Percentiles rank a stretch among this genome's conserved stretches.
Evolutionary conservation across 2,113 vertebrate genomes (phyloP).

Genomic region (Brienomyrus longianalis): DNA sequence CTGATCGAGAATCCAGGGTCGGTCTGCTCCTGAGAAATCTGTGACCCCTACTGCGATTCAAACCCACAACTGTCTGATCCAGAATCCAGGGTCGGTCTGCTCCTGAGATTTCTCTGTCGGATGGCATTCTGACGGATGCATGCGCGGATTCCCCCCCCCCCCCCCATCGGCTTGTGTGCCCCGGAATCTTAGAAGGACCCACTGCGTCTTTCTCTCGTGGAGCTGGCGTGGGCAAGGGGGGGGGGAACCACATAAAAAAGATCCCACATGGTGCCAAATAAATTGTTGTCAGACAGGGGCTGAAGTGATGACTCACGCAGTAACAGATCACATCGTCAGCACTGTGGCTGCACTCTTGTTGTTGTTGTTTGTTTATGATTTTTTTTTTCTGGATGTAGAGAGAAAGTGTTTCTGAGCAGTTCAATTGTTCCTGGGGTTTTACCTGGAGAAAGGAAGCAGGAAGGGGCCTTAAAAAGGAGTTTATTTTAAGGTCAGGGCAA

Average conservation of each 20-base stretch:
- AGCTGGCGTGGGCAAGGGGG: background rate
- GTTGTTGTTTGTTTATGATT: background rate
- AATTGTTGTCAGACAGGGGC: background rate
- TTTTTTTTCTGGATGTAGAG: background rate
- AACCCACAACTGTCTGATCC: background rate
- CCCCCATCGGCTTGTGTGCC: background rate
- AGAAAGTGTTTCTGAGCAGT: background rate
- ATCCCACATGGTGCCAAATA: background rate
- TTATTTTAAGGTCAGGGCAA: background rate
- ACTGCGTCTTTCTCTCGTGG: background rate
- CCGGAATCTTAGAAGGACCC: constrained; percentile 8
- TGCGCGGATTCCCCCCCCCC: background rate
- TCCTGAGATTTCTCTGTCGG: background rate
- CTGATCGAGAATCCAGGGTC: background rate
- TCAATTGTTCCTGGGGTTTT: background rate
- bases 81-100: background rate
- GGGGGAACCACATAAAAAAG: background rate
- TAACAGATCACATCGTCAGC: background rate
- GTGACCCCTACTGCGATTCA: background rate
- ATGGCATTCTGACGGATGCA: background rate
- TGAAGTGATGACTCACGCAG: background rate
- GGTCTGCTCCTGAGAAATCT: background rate
- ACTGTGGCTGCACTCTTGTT: background rate
- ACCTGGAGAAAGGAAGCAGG: background rate
- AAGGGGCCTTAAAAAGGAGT: background rate